Evolutionary conservation across 2,797 vertebrate species (phyloP).

Genomic region (Setipinna tenuifilis): DNA sequence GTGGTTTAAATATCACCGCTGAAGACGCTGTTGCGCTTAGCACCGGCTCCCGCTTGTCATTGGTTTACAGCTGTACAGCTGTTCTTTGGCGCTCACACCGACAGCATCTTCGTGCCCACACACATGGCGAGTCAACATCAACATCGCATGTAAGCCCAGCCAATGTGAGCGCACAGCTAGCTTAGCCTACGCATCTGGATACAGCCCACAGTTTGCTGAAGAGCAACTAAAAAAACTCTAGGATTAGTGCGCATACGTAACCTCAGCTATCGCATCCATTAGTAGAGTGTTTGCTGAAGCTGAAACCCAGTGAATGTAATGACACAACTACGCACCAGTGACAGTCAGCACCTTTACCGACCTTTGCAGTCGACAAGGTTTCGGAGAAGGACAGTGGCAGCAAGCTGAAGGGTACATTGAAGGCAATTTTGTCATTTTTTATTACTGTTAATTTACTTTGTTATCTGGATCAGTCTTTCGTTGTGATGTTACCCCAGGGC

Average conservation of each 20-base stretch:
- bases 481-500: neutral
- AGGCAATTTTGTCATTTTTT: neutral
- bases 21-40: conserved; percentile 40
- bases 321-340: neutral
- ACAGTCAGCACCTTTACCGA: neutral
- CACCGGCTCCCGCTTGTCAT: conserved; percentile 48
- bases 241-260: conserved; percentile 25
- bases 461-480: neutral
- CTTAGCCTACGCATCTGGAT: conserved; percentile 21
- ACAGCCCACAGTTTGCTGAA: conserved; percentile 19
- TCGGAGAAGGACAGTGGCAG: neutral
- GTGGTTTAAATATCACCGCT: conserved; percentile 48
- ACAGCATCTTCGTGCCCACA: conserved; percentile 27
- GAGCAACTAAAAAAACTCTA: conserved; percentile 16
- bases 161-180: conserved; percentile 15
- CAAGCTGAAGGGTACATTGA: neutral
- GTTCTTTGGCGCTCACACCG: conserved; percentile 41
- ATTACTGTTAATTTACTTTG: neutral
- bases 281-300: neutral
- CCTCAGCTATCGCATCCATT: conserved; percentile 9
- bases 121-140: conserved; percentile 40
- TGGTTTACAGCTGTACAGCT: conserved; percentile 53
- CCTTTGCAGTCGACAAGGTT: neutral
- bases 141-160: conserved; percentile 15
- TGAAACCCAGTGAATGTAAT: neutral